Conservation (phyloP, 2,113 vertebrate species). For the Coracopsis vasa region DNA sequence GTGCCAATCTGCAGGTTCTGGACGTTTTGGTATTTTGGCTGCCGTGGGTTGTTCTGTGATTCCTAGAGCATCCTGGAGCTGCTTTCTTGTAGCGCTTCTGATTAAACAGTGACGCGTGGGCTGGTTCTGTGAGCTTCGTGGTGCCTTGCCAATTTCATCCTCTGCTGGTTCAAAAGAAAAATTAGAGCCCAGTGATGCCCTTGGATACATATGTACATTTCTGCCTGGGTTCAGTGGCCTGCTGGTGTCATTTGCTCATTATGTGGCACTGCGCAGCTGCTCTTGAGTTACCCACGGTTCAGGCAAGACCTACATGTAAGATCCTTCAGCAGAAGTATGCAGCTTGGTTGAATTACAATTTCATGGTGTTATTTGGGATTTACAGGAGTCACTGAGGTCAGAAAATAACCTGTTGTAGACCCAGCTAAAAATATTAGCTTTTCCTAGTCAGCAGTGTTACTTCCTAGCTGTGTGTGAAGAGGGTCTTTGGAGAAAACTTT, state of each 20-base stretch:
- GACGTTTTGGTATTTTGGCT: not conserved
- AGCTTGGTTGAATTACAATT: not conserved
- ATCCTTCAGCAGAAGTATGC: not conserved
- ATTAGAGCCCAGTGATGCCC: not conserved
- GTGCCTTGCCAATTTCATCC: not conserved
- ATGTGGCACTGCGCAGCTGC: not conserved
- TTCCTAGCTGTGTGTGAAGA: not conserved
- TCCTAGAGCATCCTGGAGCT: not conserved
- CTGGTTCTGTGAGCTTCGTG: not conserved
- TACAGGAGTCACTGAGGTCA: fast-evolving
- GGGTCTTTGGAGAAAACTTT: not conserved
- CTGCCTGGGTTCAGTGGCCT: not conserved
- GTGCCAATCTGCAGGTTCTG: not conserved
- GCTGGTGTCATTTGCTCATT: not conserved
- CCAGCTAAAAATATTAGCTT: not conserved
- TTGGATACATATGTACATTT: not conserved
- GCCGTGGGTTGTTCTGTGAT: not conserved
- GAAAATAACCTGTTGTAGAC: not conserved
- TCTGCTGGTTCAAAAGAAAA: not conserved
- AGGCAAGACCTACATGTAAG: not conserved
- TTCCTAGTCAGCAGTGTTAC: not conserved
- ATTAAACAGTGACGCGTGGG: not conserved
- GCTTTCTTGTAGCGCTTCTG: not conserved
- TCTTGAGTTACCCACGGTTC: not conserved
- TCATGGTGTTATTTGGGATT: not conserved